Evolutionary conservation across 2,113 vertebrate species (phyloP).

Genomic region (Pluvialis apricaria): DNA sequence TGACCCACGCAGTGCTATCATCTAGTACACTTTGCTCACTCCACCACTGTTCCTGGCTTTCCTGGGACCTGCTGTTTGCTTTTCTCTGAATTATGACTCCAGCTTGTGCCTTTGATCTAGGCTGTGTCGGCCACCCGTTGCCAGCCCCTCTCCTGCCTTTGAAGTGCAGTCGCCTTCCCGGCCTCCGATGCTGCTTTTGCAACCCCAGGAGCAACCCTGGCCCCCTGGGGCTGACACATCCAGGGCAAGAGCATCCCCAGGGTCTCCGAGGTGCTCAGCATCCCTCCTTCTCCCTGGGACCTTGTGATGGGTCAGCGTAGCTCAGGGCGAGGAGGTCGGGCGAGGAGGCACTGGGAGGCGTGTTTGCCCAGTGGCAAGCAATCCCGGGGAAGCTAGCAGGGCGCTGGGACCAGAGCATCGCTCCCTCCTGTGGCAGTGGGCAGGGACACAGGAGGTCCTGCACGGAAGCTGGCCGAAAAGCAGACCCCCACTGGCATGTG

Average conservation of each 20-base stretch:
- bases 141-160: constrained; percentile 56
- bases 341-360: background rate
- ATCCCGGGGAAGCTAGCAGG: background rate
- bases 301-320: background rate
- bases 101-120: constrained; percentile 75
- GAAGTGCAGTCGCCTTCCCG: constrained; percentile 47
- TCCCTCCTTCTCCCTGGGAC: background rate
- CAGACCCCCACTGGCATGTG: background rate
- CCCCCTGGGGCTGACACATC: background rate
- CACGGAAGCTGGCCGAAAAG: background rate
- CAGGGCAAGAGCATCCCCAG: background rate
- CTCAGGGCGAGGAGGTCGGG: fast-evolving
- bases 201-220: background rate
- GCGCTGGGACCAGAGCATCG: background rate
- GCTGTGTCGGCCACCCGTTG: constrained; percentile 2
- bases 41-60: constrained; percentile 30
- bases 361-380: background rate
- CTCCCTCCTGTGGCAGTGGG: background rate
- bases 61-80: constrained; percentile 72
- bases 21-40: constrained; percentile 69
- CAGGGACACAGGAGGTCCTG: background rate
- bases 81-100: constrained; percentile 73
- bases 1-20: constrained; percentile 62
- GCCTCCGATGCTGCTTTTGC: background rate
- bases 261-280: background rate